A percentile compares a stretch with the other conserved stretches of the same genome.
phyloP scores from a whole-genome alignment of 2,797 vertebrate genomes.

The Knipowitschia caucasica region DNA sequence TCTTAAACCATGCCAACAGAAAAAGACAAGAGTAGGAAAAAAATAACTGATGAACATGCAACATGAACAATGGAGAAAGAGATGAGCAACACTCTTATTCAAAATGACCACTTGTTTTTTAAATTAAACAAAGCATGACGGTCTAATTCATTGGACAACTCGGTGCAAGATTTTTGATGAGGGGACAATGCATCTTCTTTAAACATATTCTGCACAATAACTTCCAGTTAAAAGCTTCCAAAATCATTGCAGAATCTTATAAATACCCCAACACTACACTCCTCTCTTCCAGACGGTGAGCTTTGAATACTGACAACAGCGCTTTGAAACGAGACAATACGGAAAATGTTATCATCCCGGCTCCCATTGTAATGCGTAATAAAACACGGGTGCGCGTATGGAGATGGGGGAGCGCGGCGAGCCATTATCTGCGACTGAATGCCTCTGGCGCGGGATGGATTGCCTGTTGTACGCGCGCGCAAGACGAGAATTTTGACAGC shows the following conservation, averaged over 20 bases:
- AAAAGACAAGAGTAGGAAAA: no score
- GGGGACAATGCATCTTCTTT: not conserved
- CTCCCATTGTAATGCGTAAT: slow-evolving; percentile 48
- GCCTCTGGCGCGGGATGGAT: slow-evolving; percentile 74
- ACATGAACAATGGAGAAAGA: no score
- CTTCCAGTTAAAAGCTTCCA: not conserved
- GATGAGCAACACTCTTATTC: no score
- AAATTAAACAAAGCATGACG: no score
- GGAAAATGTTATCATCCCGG: slow-evolving; percentile 44
- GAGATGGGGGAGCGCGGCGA: slow-evolving; percentile 74
- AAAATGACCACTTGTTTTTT: no score
- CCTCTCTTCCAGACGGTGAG: slow-evolving; percentile 9
- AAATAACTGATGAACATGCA: no score
- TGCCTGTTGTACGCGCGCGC: slow-evolving; percentile 81
- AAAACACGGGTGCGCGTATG: slow-evolving; percentile 51
- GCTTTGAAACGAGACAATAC: slow-evolving; percentile 47
- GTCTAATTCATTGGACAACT: no score
- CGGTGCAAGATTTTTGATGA: no score
- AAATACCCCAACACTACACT: slow-evolving; percentile 5
- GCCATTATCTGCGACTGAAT: slow-evolving; percentile 72
- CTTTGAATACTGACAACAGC: slow-evolving; percentile 5
- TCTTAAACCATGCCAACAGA: no score
- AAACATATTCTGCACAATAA: not conserved
- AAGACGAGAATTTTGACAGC: slow-evolving; percentile 96
- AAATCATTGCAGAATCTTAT: not conserved